Conservation (phyloP, 2,888 invertebrate species). For the Catocala nupta region DNA sequence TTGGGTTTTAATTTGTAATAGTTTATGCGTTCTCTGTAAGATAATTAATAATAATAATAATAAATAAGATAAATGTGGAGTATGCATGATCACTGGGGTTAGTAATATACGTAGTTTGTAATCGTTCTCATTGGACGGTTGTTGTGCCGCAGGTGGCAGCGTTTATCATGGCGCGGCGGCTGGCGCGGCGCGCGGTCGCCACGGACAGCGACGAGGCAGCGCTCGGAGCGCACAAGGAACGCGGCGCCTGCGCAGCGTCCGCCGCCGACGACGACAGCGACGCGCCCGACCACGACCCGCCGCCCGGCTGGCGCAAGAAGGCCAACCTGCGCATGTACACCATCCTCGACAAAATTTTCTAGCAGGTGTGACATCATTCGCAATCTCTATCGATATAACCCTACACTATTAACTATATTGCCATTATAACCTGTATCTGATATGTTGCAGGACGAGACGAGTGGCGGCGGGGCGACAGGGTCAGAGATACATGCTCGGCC, state of each 20-base stretch:
- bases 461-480: slow-evolving; percentile 22
- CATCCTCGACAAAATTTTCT: slow-evolving; percentile 85
- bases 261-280: slow-evolving; percentile 60
- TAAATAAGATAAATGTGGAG: too few relatives aligned
- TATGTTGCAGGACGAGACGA: slow-evolving; percentile 55
- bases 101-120: too few relatives aligned
- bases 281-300: slow-evolving; percentile 50
- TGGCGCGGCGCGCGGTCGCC: slow-evolving; percentile 45
- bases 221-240: slow-evolving; percentile 32
- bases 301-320: slow-evolving; percentile 78
- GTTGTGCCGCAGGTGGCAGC: slow-evolving; percentile 69
- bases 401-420: too few relatives aligned
- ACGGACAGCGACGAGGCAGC: slow-evolving; percentile 61
- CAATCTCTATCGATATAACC: too few relatives aligned
- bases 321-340: slow-evolving; percentile 85
- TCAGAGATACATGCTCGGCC: slow-evolving; percentile 17
- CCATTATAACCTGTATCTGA: too few relatives aligned
- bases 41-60: too few relatives aligned
- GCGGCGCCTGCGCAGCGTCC: slow-evolving; percentile 39
- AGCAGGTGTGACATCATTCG: slow-evolving; percentile 68
- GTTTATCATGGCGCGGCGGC: slow-evolving; percentile 74
- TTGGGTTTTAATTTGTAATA: too few relatives aligned
- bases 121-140: neutral
- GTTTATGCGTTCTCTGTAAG: too few relatives aligned
- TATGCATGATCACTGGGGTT: too few relatives aligned